Base-by-base conservation (phyloP, 2,888 invertebrate genomes). In the Beris chalybata region DNA sequence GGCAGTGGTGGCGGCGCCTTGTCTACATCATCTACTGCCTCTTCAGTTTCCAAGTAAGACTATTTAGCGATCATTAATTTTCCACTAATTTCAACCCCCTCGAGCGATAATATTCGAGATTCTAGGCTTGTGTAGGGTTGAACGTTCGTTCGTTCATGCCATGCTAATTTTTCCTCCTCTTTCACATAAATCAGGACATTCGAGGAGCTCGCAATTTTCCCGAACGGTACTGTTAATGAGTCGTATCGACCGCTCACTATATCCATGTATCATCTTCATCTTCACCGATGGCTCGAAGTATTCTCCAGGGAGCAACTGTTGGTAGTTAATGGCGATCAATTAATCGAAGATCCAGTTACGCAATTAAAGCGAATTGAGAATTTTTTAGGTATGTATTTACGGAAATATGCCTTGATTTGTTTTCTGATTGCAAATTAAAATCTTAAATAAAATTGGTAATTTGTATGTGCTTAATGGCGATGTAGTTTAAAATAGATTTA, bases 261-360 rank as follows among this genome's bases (percentile, higher is more conserved):
- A 78, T 95, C 95, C 43, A 85, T 95, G 75, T 97, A 97, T 81
- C 92, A 93, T 80, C 87, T 92, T 71, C 96, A 95, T 82, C 86
- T 98, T 75, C 90, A 92, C 72, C 85, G 87, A 59, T 98, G 98
- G 98, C 84, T 98, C 69, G 91, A 94, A 80, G 91, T 92, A 72
- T 99, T 99, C 83, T 88, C 93, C 0, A 85, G 93, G 58, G 89
- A 92, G 64, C 96, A 98, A 78, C 89, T 99, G 73, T 88, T 97
- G 74, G 88, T 99, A 64, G 95, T 99, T 56, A 96, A 97, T 79
- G 97, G 97, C 3, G 96, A 97, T 81, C 87, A 89, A 71, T 86
- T 97, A 69, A 93, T 95, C 74, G 91, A 91, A 74, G 93, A 96
- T 77, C 96, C 96, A 0, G 89, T 94, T 61, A 89, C 91, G 0